phyloP scores from a whole-genome alignment of 2,797 vertebrate species.

The Sus cebifrons region DNA sequence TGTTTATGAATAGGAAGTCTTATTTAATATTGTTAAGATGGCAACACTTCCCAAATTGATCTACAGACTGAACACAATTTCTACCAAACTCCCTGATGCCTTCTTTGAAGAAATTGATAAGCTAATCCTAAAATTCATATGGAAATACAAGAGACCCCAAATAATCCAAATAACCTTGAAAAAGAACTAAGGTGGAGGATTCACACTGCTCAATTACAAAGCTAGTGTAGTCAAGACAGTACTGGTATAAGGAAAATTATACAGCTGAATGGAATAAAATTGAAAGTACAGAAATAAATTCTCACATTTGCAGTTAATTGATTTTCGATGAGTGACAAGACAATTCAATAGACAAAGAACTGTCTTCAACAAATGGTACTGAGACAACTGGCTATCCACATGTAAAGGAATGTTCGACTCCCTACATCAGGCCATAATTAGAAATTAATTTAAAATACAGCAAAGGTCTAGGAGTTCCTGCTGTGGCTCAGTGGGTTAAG shows the following conservation, averaged over 20 bases:
- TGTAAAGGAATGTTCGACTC: slow-evolving; percentile 10
- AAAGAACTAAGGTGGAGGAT: slow-evolving; percentile 40
- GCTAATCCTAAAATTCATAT: slow-evolving; percentile 38
- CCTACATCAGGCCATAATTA: background rate
- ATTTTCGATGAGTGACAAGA: background rate
- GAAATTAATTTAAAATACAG: slow-evolving; percentile 54
- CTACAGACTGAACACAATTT: slow-evolving; percentile 8
- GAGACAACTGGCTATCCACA: background rate
- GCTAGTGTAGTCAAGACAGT: background rate
- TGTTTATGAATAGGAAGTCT: slow-evolving; percentile 12
- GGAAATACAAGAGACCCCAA: background rate
- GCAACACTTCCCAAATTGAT: background rate
- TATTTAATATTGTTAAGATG: background rate
- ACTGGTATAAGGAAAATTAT: background rate
- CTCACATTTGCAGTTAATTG: background rate
- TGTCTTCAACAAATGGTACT: slow-evolving; percentile 8
- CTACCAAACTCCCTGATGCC: slow-evolving; percentile 49
- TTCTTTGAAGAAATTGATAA: slow-evolving; percentile 53
- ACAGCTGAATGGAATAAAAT: background rate
- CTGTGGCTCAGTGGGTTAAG: too few species aligned
- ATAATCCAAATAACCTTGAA: slow-evolving; percentile 27
- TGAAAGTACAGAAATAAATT: background rate
- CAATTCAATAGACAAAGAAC: background rate
- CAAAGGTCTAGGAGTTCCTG: slow-evolving; percentile 4
- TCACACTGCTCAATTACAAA: slow-evolving; percentile 29